Evolutionary conservation across 2,797 vertebrate species (phyloP).

Genomic region (Pitangus sulphuratus): DNA sequence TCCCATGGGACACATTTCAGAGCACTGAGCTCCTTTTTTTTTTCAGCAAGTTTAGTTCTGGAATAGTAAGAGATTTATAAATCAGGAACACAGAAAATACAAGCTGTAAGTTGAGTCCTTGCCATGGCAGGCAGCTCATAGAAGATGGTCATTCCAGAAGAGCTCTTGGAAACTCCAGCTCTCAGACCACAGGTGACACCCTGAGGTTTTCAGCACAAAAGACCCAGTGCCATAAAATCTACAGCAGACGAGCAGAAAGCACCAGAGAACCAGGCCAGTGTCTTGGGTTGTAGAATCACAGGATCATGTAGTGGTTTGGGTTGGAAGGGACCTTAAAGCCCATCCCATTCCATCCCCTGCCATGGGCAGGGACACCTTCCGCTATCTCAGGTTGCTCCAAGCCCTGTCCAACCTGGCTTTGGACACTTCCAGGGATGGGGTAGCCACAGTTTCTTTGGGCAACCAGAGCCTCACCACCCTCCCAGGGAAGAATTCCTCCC

Average conservation of each 20-base stretch:
- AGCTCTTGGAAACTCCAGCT: not conserved
- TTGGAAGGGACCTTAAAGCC: not conserved
- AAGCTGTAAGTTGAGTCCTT: not conserved
- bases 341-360: not conserved
- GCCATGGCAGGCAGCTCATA: not conserved
- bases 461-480: fast-evolving
- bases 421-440: not conserved
- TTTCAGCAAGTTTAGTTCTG: not conserved
- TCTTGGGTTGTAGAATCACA: not conserved
- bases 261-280: fast-evolving
- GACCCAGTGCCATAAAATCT: not conserved
- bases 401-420: fast-evolving
- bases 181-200: not conserved
- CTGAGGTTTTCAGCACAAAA: not conserved
- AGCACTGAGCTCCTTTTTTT: not conserved
- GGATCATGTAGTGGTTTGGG: not conserved
- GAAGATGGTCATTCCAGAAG: not conserved
- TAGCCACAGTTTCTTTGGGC: not conserved
- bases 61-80: not conserved
- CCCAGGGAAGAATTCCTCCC: too few species aligned
- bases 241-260: not conserved
- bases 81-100: not conserved
- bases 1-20: not conserved
- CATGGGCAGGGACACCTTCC: not conserved
- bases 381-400: fast-evolving